Percentiles rank a stretch among this genome's conserved stretches.
phyloP scores from a whole-genome alignment of 1,140 invertebrate genomes.

The Aphaenogaster ashmeadi region DNA sequence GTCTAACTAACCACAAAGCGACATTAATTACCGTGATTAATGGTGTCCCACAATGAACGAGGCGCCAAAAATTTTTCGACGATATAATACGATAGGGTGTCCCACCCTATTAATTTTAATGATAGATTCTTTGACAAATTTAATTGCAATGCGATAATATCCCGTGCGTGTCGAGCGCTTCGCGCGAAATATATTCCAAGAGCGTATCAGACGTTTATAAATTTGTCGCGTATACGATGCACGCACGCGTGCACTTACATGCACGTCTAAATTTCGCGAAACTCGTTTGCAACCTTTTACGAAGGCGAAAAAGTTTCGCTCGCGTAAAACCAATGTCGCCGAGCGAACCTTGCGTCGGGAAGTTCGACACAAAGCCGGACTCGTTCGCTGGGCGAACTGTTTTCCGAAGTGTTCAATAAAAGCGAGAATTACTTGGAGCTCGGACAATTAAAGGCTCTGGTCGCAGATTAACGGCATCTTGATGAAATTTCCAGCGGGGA shows the following conservation, averaged over 20 bases:
- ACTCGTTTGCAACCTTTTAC: constrained; percentile 46
- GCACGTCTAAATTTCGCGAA: constrained; percentile 30
- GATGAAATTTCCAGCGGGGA: constrained; percentile 55
- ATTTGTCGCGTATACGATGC: not conserved
- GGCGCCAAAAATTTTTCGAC: constrained; percentile 42
- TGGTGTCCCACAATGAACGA: constrained; percentile 12
- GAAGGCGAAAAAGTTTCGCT: constrained; percentile 18
- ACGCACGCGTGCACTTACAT: not conserved
- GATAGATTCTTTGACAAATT: constrained; percentile 38
- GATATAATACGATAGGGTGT: not conserved
- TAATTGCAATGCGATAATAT: constrained; percentile 1
- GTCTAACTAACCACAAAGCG: constrained; percentile 59
- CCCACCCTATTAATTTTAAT: constrained; percentile 22
- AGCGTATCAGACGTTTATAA: constrained; percentile 5
- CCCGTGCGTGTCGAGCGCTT: not conserved
- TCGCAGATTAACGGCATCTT: constrained; percentile 11
- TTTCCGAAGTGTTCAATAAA: constrained; percentile 22
- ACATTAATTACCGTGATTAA: constrained; percentile 62
- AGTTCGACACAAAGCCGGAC: constrained; percentile 28
- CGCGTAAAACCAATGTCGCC: constrained; percentile 18
- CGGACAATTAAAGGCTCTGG: constrained; percentile 1
- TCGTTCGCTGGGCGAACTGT: constrained; percentile 14
- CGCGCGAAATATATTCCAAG: constrained; percentile 1
- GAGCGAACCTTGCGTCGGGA: not conserved
- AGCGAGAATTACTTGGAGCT: constrained; percentile 15